Evolutionary conservation across 2,888 invertebrate genomes (phyloP), one percentile per base, ranked within the genome.

Genomic region (Eurytoma adleriae): DNA sequence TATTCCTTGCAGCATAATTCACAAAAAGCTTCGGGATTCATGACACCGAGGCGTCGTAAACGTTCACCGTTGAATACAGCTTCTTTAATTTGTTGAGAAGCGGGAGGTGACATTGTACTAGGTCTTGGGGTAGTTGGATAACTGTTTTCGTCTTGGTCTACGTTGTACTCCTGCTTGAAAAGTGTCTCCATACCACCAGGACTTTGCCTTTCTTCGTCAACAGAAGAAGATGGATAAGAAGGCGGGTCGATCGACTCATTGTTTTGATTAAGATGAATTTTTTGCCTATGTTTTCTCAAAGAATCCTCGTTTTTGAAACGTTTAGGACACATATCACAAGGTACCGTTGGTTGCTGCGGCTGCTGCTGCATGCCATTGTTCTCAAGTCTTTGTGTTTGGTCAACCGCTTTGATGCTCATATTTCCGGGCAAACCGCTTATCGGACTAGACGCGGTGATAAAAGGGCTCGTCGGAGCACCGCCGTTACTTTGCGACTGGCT

Each of bases 1-100:
- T 97, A 97, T 90, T 97, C 97, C 89, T 97, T 97, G 91, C 96
- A 96, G 90, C 98, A 98, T 80, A 97, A 94, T 90, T 97, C 97
- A 91, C 98, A 98, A 90, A 96, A 97, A n/a, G 97, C 96, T 87
- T 97, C 97, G 1, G 96, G 95, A 90, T 96, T 96, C 86, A 95
- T 93, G 52, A 97, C 96, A 56, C 97, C 97, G 79, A 97, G 92
- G 79, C 95, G 94, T 40, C 95, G 93, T 54, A 96, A 91, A 72
- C 95, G 94, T 78, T 96, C 96, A 3, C 93, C 93, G 75, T 95
- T 94, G 86, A 96, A 94, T 77, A 94, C 95, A 2, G 94, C 91
- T 71, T 96, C 96, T n/a, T 94, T 92, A 0, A 94, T 94, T 81
- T 94, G 93, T 81, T 94, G 92, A 84, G 64, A 1, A 40, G 94